Evolutionary conservation across 2,888 invertebrate species (phyloP), one percentile per base, ranked within the genome.

Genomic region (Carabus problematicus): DNA sequence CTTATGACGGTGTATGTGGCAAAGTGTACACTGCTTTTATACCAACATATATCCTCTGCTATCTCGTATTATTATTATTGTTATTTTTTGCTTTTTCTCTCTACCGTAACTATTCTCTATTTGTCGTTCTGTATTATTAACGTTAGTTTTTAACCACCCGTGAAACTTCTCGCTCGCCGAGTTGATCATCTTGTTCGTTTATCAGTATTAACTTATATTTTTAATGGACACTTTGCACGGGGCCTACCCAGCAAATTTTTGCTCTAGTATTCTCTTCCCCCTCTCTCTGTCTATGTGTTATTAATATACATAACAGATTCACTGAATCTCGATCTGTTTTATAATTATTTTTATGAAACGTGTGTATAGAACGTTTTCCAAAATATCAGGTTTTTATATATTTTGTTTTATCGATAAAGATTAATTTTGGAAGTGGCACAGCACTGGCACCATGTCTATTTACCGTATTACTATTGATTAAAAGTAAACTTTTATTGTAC

Each of bases 391-490:
- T 55, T 55, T 54, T 64, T 64, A 55, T 55, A 64, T 64, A 56
- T 41, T 61, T 19, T 29, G 55, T 64, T 64, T 64, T 64, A 55
- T 55, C 43, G 43, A 64, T 64, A 42, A 64, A 45, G 56, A 64
- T 64, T 45, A 29, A 29, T 29, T 64, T 55, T 64, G 56, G 56
- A 63, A 64, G 64, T 64, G 43, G 64, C 56, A 47, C 64, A 64
- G 64, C 64, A 64, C 64, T 64, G 64, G 42, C 52, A 52, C 55
- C 29, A 29, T 29, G 6, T 29, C 29, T 29, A 29, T 29, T 29
- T 29, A 29, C 29, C 29, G 6, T 29, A 29, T 29, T 29, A 29
- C 6, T 29, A 29, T 29, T 29, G 6, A 3, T 29, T 29, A 29
- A 29, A 29, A 29, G 29, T 29, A 29, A 29, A 29, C 29, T 29